Percentiles rank a stretch among this genome's conserved stretches.
Conservation (phyloP, 2,113 vertebrate species). For the Aegotheles bennettii region DNA sequence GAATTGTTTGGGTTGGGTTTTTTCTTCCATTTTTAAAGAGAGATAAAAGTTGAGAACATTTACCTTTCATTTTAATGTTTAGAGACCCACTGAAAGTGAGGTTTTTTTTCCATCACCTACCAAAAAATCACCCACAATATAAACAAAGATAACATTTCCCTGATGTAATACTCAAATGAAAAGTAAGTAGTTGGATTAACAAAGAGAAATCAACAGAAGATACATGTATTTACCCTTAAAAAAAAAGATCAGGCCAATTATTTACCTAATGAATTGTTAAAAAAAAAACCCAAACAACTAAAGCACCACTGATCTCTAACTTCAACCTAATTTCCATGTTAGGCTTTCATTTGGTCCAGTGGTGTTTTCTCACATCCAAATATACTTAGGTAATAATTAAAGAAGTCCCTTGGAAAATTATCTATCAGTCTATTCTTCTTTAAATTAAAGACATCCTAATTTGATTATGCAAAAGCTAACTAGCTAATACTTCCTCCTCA, state of each 20-base stretch:
- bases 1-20: not conserved
- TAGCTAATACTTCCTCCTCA: not conserved
- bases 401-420: not conserved
- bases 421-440: not conserved
- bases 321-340: not conserved
- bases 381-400: not conserved
- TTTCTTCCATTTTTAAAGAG: not conserved
- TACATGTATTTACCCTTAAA: not conserved
- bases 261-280: not conserved
- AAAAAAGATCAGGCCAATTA: not conserved
- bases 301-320: not conserved
- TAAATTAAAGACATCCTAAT: not conserved
- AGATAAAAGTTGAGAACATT: not conserved
- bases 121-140: not conserved
- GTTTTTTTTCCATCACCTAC: not conserved
- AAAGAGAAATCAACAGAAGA: not conserved
- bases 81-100: not conserved
- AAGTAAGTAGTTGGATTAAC: not conserved
- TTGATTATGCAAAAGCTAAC: not conserved
- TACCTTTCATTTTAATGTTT: not conserved
- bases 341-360: not conserved
- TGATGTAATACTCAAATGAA: not conserved
- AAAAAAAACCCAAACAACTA: not conserved
- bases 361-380: not conserved
- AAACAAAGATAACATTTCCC: not conserved